phyloP scores from a whole-genome alignment of 2,113 vertebrate genomes.

The Tenebrosternarchus preto region DNA sequence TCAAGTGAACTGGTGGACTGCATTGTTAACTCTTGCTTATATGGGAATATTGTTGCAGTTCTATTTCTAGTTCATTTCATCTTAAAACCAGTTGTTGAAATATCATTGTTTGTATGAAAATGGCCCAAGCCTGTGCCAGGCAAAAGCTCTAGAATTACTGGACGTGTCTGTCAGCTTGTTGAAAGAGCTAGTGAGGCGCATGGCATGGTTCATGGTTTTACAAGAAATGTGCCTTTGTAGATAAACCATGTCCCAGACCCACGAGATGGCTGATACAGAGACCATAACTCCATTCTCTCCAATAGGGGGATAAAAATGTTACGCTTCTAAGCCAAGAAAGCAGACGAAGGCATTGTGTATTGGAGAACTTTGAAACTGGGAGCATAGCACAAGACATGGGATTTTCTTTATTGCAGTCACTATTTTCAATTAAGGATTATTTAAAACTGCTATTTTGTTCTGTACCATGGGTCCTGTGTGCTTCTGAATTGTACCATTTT shows the following conservation, averaged over 20 bases:
- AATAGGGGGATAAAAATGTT: neutral
- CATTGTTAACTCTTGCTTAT: too few relatives aligned
- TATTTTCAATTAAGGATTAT: neutral
- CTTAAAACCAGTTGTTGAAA: conserved; percentile 43
- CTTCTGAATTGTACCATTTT: neutral
- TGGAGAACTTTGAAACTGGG: neutral
- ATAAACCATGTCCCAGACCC: conserved; percentile 52
- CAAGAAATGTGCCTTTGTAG: conserved; percentile 63
- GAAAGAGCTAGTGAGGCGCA: conserved; percentile 33
- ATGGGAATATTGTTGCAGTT: too few relatives aligned
- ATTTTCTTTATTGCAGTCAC: neutral
- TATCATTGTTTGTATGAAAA: conserved; percentile 34
- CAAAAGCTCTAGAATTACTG: conserved; percentile 45
- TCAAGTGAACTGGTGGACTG: too few relatives aligned
- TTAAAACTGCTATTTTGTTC: neutral
- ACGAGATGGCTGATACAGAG: conserved; percentile 43
- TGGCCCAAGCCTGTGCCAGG: conserved; percentile 48
- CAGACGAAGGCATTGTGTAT: neutral
- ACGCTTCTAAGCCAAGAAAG: neutral
- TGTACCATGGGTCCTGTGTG: neutral
- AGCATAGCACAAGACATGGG: neutral
- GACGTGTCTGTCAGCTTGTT: conserved; percentile 51
- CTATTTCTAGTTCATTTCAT: neutral
- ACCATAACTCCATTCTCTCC: conserved; percentile 7
- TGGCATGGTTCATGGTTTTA: conserved; percentile 47